These are phyloP conservation scores for Clarias platycephalus DNA, from an alignment of 2,797 vertebrate genomes.

Conservation along the genomic window DNA sequence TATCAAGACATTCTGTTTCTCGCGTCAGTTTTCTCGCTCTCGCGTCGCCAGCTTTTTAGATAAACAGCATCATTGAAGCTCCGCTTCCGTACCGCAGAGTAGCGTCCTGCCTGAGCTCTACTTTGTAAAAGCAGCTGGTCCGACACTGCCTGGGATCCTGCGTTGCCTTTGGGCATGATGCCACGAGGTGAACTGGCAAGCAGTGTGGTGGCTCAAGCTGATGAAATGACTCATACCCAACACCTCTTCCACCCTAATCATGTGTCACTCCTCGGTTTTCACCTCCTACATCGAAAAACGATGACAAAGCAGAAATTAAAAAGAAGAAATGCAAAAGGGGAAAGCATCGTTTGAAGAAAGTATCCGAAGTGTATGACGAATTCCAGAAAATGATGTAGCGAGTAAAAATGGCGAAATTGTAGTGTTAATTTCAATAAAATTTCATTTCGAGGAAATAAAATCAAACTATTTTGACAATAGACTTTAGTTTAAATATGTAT, in stretches of 20 bases:
- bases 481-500: not conserved
- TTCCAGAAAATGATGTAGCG: not conserved
- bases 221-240: slow-evolving; percentile 23
- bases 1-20: not conserved
- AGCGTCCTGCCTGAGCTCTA: not conserved
- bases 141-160: slow-evolving; percentile 8
- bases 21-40: not conserved
- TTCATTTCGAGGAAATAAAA: not conserved
- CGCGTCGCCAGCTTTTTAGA: not conserved
- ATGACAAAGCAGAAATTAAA: slow-evolving; percentile 21
- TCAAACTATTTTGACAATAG: not conserved
- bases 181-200: slow-evolving; percentile 26
- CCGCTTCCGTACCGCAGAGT: too few species aligned
- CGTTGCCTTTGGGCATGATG: not conserved
- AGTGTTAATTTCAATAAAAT: not conserved
- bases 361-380: not conserved
- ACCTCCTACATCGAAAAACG: slow-evolving; percentile 13
- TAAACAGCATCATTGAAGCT: not conserved
- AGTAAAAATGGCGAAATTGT: not conserved
- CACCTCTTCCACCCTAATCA: slow-evolving; percentile 21
- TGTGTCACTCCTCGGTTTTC: slow-evolving; percentile 29
- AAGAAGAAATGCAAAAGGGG: not conserved
- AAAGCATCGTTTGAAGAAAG: not conserved
- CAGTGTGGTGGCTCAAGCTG: slow-evolving; percentile 11
- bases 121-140: slow-evolving; percentile 5